Conservation (phyloP, 2,113 vertebrate species). For the Rhombomys opimus region DNA sequence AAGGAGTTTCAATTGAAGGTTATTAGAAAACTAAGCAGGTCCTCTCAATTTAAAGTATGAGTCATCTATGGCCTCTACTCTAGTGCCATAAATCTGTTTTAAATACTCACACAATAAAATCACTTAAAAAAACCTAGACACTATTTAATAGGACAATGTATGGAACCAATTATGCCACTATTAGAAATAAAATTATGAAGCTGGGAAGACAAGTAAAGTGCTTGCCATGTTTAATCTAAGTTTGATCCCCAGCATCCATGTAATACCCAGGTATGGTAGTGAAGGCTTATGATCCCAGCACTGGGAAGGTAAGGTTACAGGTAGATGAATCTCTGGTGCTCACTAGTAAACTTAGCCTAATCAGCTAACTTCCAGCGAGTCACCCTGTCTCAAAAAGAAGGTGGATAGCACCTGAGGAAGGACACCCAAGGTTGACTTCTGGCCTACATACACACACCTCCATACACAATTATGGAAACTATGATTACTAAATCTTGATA, state of each 20-base stretch:
- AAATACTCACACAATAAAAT: background rate
- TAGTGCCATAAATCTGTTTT: background rate
- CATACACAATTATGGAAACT: background rate
- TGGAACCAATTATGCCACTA: conserved; percentile 12
- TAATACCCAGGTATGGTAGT: background rate
- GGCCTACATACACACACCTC: background rate
- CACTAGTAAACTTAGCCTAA: background rate
- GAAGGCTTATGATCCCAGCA: background rate
- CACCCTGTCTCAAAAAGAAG: conserved; percentile 27
- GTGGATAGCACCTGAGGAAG: background rate
- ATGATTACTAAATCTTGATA: background rate
- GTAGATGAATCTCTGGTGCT: background rate
- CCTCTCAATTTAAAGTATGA: background rate
- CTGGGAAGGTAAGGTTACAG: background rate
- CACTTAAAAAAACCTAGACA: background rate
- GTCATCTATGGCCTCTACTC: background rate
- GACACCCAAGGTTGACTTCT: background rate
- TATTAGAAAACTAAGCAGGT: background rate
- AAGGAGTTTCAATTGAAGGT: background rate
- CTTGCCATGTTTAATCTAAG: background rate
- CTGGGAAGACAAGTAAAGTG: background rate
- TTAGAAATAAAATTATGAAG: conserved; percentile 29
- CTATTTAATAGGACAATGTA: background rate
- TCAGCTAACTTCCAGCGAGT: background rate
- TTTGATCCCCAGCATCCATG: background rate